Percentiles rank a stretch among this genome's conserved stretches.
Conservation (phyloP, 2,888 invertebrate species). For the Drepana falcataria region DNA sequence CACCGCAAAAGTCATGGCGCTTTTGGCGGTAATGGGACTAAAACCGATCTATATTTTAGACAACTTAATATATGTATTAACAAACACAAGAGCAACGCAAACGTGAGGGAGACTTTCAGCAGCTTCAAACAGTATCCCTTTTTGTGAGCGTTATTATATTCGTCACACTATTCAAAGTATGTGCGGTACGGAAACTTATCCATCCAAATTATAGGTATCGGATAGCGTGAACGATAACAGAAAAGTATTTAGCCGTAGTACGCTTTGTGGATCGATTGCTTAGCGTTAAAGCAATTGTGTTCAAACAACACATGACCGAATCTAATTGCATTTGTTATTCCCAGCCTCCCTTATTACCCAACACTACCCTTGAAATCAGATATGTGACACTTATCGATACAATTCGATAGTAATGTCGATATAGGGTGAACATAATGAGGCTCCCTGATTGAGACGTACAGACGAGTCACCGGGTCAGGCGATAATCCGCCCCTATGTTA, state of each 20-base stretch:
- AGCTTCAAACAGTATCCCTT: too few species aligned
- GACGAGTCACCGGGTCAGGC: conserved; percentile 64
- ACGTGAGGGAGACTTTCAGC: too few species aligned
- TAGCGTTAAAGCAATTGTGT: not conserved
- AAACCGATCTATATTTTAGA: too few species aligned
- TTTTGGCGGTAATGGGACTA: too few species aligned
- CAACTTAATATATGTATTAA: too few species aligned
- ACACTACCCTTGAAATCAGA: conserved; percentile 21
- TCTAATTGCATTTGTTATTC: not conserved
- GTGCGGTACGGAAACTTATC: too few species aligned
- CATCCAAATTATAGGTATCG: too few species aligned
- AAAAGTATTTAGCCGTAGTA: not conserved
- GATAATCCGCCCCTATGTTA: conserved; percentile 50
- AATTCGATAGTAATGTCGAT: conserved; percentile 17
- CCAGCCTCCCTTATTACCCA: conserved; percentile 13
- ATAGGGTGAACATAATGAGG: conserved; percentile 31
- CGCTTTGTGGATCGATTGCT: not conserved
- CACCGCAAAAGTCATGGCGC: too few species aligned
- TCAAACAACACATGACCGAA: not conserved
- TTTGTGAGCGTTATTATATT: too few species aligned
- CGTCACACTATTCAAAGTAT: too few species aligned
- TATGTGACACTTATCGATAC: conserved; percentile 35
- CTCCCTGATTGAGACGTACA: conserved; percentile 56
- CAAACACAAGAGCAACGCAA: too few species aligned
- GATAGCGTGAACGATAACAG: too few species aligned